Evolutionary conservation across 1,140 invertebrate genomes (phyloP), one percentile per base, ranked within the genome.

Genomic region (Dinoponera quadriceps): DNA sequence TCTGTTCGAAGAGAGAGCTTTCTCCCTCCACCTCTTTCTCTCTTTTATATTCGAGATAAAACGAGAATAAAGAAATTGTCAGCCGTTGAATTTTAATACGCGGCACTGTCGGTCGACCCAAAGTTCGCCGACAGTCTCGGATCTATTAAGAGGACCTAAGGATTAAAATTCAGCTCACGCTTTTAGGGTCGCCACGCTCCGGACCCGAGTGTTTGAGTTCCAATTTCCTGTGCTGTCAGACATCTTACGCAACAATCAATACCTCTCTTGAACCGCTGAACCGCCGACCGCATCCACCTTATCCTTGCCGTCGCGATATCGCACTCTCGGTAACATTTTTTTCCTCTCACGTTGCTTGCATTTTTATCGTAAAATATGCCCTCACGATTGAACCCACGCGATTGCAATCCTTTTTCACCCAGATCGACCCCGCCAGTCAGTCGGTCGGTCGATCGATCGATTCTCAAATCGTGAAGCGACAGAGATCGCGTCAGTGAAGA

Each of bases 201-300:
- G 25, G 3, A n/a, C 14, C 66, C 51, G 38, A 55, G 49, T 55
- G 48, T 66, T 66, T 55, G 29, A 77, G 4, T 54, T 54, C 0
- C 48, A 38, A 66, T 77, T 77, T 77, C 29, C 44, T 14, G 9
- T 49, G 29, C 54, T 65, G 16, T 54, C 49, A 66, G 62, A 75
- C 57, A 66, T 77, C 13, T 77, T 54, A 38, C 48, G 38, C n/a
- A 25, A 27, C 2, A 77, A 66, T 77, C 49, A 38, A 77, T 77
- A 66, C 16, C 16, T 77, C 33, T 66, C 4, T n/a, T n/a, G n/a
- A n/a, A 55, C 11, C 5, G 14, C 25, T 1, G 27, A 22, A 38
- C 5, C 2, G 18, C 44, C 1, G 9, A 16, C 27, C 9, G 48
- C 11, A 3, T 2, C 9, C 7, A 3, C 25, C n/a, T 5, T 33